phyloP scores from a whole-genome alignment of 2,113 vertebrate species.

The Epinephelus lanceolatus region DNA sequence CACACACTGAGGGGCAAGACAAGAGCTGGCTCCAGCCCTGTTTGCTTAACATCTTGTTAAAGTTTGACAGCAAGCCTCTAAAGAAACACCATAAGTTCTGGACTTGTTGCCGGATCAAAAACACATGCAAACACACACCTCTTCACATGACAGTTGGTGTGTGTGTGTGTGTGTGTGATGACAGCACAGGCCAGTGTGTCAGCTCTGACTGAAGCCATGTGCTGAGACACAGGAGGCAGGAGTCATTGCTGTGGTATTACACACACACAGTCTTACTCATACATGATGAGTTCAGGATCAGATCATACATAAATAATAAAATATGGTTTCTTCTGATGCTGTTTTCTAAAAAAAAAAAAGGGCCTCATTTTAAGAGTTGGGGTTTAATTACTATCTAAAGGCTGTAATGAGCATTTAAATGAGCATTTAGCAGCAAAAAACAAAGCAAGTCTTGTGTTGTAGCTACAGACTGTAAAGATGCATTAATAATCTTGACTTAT shows the following conservation, averaged over 20 bases:
- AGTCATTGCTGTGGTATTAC: constrained; percentile 42
- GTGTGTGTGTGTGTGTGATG: constrained; percentile 37
- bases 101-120: constrained; percentile 1
- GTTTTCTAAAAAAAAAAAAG: neutral
- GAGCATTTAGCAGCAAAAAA: neutral
- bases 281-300: constrained; percentile 25
- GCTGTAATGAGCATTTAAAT: neutral
- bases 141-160: constrained; percentile 57
- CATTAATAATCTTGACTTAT: neutral
- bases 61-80: constrained; percentile 48
- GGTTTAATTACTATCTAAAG: neutral
- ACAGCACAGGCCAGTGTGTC: constrained; percentile 65
- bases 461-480: neutral
- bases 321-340: neutral
- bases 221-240: constrained; percentile 43
- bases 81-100: neutral
- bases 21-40: neutral
- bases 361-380: neutral
- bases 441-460: neutral
- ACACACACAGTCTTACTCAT: constrained; percentile 53
- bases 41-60: constrained; percentile 53
- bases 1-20: neutral
- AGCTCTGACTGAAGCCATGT: constrained; percentile 68
- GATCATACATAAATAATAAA: constrained; percentile 22
- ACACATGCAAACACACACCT: neutral